phyloP scores from a whole-genome alignment of 2,888 invertebrate species.

The Strigamia maritima region DNA sequence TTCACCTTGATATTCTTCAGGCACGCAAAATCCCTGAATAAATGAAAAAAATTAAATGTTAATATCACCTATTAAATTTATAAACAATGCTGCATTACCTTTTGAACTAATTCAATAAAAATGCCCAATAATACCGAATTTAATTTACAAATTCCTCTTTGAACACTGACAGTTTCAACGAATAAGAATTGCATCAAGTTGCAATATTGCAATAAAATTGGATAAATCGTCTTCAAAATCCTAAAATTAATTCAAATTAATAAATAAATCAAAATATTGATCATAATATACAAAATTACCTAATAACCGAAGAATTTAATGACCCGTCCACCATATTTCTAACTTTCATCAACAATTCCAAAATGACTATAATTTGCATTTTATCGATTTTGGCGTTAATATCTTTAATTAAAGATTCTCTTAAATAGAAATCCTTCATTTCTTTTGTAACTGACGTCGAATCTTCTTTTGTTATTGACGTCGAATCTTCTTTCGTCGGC shows the following conservation, averaged over 20 bases:
- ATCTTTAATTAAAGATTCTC: background rate
- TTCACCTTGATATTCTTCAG: conserved; percentile 71
- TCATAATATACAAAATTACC: background rate
- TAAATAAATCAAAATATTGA: conserved; percentile 36
- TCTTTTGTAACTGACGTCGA: conserved; percentile 43
- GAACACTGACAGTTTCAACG: conserved; percentile 71
- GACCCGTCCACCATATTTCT: background rate
- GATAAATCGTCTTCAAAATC: conserved; percentile 49
- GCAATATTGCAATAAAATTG: conserved; percentile 73
- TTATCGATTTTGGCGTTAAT: conserved; percentile 17
- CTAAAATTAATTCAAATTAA: background rate
- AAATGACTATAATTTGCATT: conserved; percentile 32
- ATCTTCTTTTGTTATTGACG: conserved; percentile 43
- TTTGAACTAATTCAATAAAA: conserved; percentile 76
- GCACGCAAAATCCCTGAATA: conserved; percentile 82
- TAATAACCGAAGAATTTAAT: background rate
- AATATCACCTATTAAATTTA: conserved; percentile 40
- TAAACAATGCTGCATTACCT: conserved; percentile 53
- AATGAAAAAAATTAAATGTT: conserved; percentile 41
- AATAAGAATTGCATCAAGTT: conserved; percentile 74
- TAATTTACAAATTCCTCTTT: conserved; percentile 77
- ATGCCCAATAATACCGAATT: conserved; percentile 75
- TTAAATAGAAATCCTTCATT: conserved; percentile 40
- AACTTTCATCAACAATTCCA: background rate
- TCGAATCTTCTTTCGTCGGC: conserved; percentile 40